Base-by-base conservation (phyloP, 2,888 invertebrate species). In the Calliphora vomitoria region DNA sequence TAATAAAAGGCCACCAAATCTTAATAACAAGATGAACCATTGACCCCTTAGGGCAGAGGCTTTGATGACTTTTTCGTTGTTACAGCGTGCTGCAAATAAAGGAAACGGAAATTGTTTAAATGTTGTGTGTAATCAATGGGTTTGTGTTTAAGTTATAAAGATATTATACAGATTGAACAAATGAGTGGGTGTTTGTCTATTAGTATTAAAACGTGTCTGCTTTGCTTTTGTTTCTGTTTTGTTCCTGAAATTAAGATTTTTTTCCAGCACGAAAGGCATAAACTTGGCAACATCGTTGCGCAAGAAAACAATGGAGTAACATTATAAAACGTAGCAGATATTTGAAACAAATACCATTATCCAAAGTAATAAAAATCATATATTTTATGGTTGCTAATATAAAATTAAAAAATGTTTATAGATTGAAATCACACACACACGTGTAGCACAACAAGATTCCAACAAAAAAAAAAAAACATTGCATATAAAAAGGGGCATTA, bases 21-120 rank as follows among this genome's bases (percentile, higher is more conserved):
- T 76, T 85, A 62, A 76, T 72, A 72, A 38, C 15, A 11, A 75
- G 44, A 69, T 71, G 55, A 85, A 81, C 50, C 62, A 75, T 69
- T 79, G 79, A 84, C 68, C 74, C 79, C 71, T 71, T 8, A 69
- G 76, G 85, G 47, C 71, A 71, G 80, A 71, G 55, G 74, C 38
- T 38, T 76, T 55, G 64, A 81, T 81, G 75, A 66, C 71, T 72
- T 72, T 80, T 84, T 72, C 10, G 10, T 8, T 58, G 20, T 60
- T 75, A 15, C 8, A n/a, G 8, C 11, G 15, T 50, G 35, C 35
- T 60, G 50, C 20, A 60, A 64, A 55, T 55, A 55, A 20, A 35
- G 71, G 53, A 53, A 50, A 68, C 31, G 41, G 41, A n/a, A 58
- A 58, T 44, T 60, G 31, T 66, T 41, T 38, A n/a, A 20, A 38